Evolutionary conservation across 2,797 vertebrate species (phyloP), one percentile per base, ranked within the genome.

Genomic region (Labroides dimidiatus): DNA sequence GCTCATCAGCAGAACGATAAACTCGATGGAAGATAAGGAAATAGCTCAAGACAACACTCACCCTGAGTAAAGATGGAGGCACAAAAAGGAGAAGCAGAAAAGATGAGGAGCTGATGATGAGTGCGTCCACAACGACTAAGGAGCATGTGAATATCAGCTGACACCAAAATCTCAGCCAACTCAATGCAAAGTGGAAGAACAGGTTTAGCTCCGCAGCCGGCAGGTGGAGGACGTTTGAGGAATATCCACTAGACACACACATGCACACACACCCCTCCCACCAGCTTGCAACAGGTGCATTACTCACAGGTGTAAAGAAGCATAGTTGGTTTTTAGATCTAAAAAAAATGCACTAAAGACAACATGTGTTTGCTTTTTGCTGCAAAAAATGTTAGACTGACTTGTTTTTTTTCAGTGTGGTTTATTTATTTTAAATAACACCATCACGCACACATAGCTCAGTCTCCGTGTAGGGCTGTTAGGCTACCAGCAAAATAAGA

Each of bases 111-210:
- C 49, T 2, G 48, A 51, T 23, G 75, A 64, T 47, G 27, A 71
- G 61, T 72, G 69, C 63, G 59, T 58, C 27, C 27, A 63, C 55
- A 43, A 64, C 53, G 5, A 41, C 13, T 64, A 45, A 56, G 64
- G 20, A 68, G 27, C 71, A 70, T 21, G 59, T 75, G 77, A 78
- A 27, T 59, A 75, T 77, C 86, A 90, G 72, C 79, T 91, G 88
- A 89, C 78, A 57, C 64, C 80, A 81, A 76, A 42, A 66, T 75
- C 69, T 57, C 19, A 14, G 43, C 33, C 6, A 10, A n/a, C 23
- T 19, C 4, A 50, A 55, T 43, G 57, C 33, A 43, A 77, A 90
- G 91, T 73, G 64, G 91, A 79, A 75, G 67, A 92, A 92, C 91
- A 80, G 91, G 92, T 92, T 92, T 41, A 21, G 51, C 33, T 51